Evolutionary conservation across 2,888 invertebrate genomes (phyloP), one percentile per base, ranked within the genome.

Genomic region (Gandaritis pyraliata): DNA sequence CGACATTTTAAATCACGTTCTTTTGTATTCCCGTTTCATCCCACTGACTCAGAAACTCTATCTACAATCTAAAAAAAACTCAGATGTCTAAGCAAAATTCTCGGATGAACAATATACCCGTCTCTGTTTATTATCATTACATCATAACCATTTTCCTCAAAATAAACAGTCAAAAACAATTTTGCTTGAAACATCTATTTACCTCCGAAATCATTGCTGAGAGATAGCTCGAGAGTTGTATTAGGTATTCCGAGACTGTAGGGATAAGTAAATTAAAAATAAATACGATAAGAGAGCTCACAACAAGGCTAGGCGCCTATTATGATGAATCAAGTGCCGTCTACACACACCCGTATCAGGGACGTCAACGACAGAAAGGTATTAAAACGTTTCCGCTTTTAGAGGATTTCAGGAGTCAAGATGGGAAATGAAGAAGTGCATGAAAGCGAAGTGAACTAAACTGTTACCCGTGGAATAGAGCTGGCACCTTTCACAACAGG

Each of bases 281-380:
- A 68, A 70, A 70, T 68, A 64, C 49, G 64, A 55, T 54, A 58
- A 65, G 60, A 70, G 66, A 70, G 38, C 38, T 39, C 60, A 69
- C 65, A 73, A 74, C 74, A 75, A 58, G 29, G 8, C 73, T 73
- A 61, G n/a, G n/a, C n/a, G n/a, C n/a, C 75, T 77, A 80, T 87
- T 85, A 83, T 83, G 82, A 77, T 72, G 71, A 74, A 79, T 86
- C 16, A 86, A 85, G 38, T 11, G 36, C 11, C 0, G 33, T 52
- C n/a, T 8, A 52, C 45, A 38, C 38, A 33, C 15, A 7, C 23
- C 18, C 39, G 56, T 41, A 39, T 10, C 58, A 38, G 48, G 12
- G 39, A 59, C 48, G 53, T 16, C 1, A 1, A 47, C 29, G 10
- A 3, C 13, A 47, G 13, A n/a, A n/a, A 23, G 29, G 4, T 16